Percentiles rank a stretch among this genome's conserved stretches.
Conservation (phyloP, 2,113 vertebrate genomes). For the Macroglossus sobrinus region DNA sequence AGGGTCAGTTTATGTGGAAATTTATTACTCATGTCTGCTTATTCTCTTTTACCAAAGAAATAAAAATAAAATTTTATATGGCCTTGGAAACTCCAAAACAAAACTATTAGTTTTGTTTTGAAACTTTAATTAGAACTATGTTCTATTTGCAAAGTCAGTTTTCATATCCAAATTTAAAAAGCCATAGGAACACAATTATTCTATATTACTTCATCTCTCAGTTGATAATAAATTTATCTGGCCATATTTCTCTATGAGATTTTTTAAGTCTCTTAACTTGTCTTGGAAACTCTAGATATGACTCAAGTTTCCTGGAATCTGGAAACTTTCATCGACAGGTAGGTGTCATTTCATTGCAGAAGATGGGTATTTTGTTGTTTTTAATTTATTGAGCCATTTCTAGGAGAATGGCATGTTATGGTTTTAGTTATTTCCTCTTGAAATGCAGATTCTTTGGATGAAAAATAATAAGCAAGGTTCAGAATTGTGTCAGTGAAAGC, state of each 20-base stretch:
- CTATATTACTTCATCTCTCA: neutral
- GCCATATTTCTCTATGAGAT: neutral
- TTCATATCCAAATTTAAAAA: slow-evolving; percentile 17
- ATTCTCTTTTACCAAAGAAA: slow-evolving; percentile 30
- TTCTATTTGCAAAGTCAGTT: slow-evolving; percentile 21
- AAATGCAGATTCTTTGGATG: slow-evolving; percentile 21
- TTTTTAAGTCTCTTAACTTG: neutral
- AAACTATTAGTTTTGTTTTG: neutral
- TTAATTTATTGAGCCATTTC: neutral
- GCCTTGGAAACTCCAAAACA: neutral
- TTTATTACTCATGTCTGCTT: neutral
- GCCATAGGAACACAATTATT: neutral
- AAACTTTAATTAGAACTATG: neutral
- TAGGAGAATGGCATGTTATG: neutral
- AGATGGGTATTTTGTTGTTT: neutral
- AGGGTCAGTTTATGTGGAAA: neutral
- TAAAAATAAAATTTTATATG: neutral
- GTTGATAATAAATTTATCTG: neutral
- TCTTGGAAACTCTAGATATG: neutral
- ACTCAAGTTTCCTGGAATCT: neutral
- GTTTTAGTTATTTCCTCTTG: slow-evolving; percentile 26
- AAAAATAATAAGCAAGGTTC: neutral
- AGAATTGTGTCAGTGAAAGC: neutral
- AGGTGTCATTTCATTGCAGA: neutral
- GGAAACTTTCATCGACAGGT: neutral